Conservation (phyloP, 2,113 vertebrate species). For the Ranitomeya imitator region DNA sequence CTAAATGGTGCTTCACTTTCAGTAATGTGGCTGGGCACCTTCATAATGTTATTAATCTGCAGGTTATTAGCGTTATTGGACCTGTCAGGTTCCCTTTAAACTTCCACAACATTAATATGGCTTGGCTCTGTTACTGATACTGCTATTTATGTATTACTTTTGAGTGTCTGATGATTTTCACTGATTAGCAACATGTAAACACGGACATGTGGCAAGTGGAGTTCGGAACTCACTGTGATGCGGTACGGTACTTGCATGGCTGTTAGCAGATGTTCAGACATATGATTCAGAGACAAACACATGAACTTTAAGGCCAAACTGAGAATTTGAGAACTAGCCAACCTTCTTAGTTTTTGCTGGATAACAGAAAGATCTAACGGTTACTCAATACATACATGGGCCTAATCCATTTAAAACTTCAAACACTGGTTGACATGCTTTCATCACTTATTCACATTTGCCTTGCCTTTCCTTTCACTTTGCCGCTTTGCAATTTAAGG, state of each 20-base stretch:
- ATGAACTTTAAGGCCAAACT: constrained; percentile 35
- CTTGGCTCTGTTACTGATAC: no score
- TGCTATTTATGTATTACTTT: not conserved
- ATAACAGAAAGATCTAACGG: constrained; percentile 50
- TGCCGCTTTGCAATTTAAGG: constrained; percentile 57
- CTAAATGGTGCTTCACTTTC: no score
- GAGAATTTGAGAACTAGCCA: constrained; percentile 56
- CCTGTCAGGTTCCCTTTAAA: no score
- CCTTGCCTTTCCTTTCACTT: constrained; percentile 59
- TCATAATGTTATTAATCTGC: no score
- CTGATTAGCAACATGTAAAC: not conserved
- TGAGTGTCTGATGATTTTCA: not conserved
- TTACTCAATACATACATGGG: constrained; percentile 57
- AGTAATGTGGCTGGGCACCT: no score
- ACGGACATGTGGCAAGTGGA: not conserved
- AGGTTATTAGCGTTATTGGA: no score
- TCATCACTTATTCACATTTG: constrained; percentile 53
- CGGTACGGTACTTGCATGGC: not conserved
- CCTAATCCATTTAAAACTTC: constrained; percentile 42
- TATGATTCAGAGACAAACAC: constrained; percentile 32
- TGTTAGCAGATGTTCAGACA: constrained; percentile 45
- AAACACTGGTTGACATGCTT: constrained; percentile 55
- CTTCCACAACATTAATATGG: no score
- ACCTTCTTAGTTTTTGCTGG: constrained; percentile 55
- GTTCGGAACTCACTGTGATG: not conserved